Conservation (phyloP, 2,797 vertebrate species). For the Todus mexicanus region DNA sequence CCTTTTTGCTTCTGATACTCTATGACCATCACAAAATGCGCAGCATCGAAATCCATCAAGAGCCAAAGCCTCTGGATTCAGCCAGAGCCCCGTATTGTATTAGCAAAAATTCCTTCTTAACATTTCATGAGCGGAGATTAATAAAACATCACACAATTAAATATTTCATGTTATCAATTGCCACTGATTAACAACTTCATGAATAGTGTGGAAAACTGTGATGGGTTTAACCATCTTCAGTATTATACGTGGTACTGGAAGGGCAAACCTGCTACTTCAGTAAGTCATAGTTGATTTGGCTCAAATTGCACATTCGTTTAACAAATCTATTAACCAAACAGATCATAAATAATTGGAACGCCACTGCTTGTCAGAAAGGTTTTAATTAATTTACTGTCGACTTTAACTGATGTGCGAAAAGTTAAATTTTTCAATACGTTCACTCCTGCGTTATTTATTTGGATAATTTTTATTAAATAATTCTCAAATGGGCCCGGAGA, state of each 20-base stretch:
- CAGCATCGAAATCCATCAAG: constrained; percentile 14
- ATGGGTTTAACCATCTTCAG: not conserved
- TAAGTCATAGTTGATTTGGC: not conserved
- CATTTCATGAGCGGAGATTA: constrained; percentile 68
- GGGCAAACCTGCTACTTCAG: not conserved
- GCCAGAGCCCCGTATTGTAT: not conserved
- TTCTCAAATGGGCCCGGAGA: not conserved
- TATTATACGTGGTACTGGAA: not conserved
- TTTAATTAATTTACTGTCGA: constrained; percentile 24
- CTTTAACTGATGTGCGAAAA: not conserved
- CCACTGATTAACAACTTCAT: constrained; percentile 54
- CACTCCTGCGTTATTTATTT: constrained; percentile 6
- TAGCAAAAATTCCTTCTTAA: constrained; percentile 60
- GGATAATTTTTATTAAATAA: constrained; percentile 14
- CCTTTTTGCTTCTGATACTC: constrained; percentile 7
- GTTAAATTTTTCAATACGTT: constrained; percentile 24
- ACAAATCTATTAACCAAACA: not conserved
- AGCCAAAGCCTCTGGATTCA: not conserved
- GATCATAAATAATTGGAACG: not conserved
- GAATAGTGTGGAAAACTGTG: not conserved
- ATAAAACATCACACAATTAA: constrained; percentile 73
- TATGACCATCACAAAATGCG: not conserved
- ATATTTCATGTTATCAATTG: constrained; percentile 64
- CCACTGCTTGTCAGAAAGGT: not conserved
- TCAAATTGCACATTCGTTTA: not conserved